These are phyloP conservation scores for Rhynchopsitta pachyrhyncha DNA, from an alignment of 2,113 vertebrate species.

Conservation along the genomic window DNA sequence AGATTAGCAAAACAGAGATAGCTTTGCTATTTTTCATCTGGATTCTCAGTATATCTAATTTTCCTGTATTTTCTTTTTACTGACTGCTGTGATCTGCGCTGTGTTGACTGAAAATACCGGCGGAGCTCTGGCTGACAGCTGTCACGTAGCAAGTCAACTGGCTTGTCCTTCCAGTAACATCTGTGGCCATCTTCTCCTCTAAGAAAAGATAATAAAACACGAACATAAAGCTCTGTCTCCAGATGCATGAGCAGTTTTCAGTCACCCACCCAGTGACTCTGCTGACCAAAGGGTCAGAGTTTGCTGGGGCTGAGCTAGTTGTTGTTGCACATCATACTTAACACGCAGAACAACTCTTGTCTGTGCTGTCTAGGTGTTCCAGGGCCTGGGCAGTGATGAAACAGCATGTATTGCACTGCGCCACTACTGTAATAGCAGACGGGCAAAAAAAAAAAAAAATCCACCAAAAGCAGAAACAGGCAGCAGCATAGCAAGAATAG, in stretches of 20 bases:
- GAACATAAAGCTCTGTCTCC: neutral
- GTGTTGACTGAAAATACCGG: neutral
- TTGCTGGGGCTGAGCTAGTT: neutral
- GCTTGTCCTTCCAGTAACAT: neutral
- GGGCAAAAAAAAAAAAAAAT: neutral
- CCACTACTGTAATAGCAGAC: neutral
- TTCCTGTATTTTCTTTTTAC: neutral
- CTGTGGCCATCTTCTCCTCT: neutral
- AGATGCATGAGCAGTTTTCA: neutral
- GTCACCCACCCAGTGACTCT: neutral
- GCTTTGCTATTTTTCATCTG: neutral
- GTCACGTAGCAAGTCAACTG: neutral
- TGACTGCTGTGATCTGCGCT: neutral
- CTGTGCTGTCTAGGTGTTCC: neutral
- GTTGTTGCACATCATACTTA: neutral
- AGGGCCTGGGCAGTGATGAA: neutral
- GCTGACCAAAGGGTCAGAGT: neutral
- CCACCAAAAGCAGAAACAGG: neutral
- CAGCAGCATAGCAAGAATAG: neutral
- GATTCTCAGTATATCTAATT: neutral
- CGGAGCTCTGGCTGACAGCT: neutral
- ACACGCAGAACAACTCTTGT: neutral
- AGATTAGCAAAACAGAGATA: neutral
- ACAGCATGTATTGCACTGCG: neutral
- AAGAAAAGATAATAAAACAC: neutral